Percentiles rank a stretch among this genome's conserved stretches.
Evolutionary conservation across 2,113 vertebrate genomes (phyloP).

Genomic region (Leucopsar rothschildi): DNA sequence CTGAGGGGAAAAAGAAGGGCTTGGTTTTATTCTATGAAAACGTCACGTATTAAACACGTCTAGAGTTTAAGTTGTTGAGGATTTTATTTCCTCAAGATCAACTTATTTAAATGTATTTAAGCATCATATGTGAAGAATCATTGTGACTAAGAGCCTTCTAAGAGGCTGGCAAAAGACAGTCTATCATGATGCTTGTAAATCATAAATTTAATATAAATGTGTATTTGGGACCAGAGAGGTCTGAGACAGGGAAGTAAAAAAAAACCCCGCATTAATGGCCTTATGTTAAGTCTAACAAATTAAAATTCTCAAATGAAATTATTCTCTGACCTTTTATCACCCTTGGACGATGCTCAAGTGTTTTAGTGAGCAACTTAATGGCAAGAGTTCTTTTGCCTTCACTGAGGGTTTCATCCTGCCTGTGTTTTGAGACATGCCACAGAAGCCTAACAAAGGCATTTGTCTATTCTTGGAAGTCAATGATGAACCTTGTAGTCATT

Average conservation of each 20-base stretch:
- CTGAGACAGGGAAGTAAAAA: background rate
- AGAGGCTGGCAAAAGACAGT: constrained; percentile 29
- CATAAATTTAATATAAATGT: constrained; percentile 24
- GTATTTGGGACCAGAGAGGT: background rate
- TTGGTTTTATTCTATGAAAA: background rate
- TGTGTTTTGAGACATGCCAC: background rate
- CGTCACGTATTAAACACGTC: background rate
- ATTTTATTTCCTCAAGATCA: background rate
- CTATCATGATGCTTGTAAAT: background rate
- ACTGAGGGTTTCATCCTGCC: background rate
- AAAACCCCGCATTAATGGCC: background rate
- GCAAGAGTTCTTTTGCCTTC: background rate
- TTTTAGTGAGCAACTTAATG: background rate
- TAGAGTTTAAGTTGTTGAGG: background rate
- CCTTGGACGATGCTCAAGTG: background rate
- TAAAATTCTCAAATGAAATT: constrained; percentile 2
- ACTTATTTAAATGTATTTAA: constrained; percentile 29
- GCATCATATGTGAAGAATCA: constrained; percentile 5
- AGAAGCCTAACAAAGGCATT: constrained; percentile 21
- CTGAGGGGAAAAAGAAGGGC: background rate
- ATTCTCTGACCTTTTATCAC: background rate
- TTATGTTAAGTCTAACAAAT: background rate
- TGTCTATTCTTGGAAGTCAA: constrained; percentile 11
- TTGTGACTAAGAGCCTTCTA: constrained; percentile 20
- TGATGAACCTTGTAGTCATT: constrained; percentile 29